Evolutionary conservation across 2,888 invertebrate species (phyloP), one percentile per base, ranked within the genome.

Genomic region (Xiphydria camelus): DNA sequence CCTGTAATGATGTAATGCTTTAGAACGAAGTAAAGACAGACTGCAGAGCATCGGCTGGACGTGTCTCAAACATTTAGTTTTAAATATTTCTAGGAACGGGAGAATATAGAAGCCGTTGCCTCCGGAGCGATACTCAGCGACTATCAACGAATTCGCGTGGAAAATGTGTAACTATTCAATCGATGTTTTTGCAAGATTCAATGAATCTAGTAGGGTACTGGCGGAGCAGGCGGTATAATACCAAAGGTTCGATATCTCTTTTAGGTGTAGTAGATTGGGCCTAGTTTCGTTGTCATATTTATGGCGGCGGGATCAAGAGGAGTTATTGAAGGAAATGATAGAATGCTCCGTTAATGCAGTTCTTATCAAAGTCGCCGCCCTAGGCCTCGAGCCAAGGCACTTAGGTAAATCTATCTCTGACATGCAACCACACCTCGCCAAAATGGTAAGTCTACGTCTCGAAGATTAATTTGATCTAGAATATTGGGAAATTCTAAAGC

Each of bases 61-160:
- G 23, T 23, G 6, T 23, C n/a, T 23, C 17, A 33, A 14, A 34
- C 32, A 32, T 37, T 29, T 10, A 26, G 10, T 38, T 43, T 12
- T 47, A 23, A 50, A 55, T 55, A 51, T 64, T 80, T 80, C 60
- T 67, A 86, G 85, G 80, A 84, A 68, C 84, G 85, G 73, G 79
- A 89, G 60, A 80, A 84, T 62, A 81, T 94, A 71, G 93, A 96
- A 71, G 99, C 91, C 42, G 96, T 99, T 32, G 90, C 97, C 49
- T 94, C 93, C 57, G 99, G 99, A 58, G 99, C 99, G 55, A 97
- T 99, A 73, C 81, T 97, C 62, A 98, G 98, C 48, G 94, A 96
- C 79, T 99, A 99, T 81, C 99, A 99, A 82, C 86, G 97, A 78
- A 85, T 94, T 68, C 84, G 99, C 68, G 95, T 97, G 55, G 96